phyloP scores from a whole-genome alignment of 2,113 vertebrate species.

The Callopanchax toddi region DNA sequence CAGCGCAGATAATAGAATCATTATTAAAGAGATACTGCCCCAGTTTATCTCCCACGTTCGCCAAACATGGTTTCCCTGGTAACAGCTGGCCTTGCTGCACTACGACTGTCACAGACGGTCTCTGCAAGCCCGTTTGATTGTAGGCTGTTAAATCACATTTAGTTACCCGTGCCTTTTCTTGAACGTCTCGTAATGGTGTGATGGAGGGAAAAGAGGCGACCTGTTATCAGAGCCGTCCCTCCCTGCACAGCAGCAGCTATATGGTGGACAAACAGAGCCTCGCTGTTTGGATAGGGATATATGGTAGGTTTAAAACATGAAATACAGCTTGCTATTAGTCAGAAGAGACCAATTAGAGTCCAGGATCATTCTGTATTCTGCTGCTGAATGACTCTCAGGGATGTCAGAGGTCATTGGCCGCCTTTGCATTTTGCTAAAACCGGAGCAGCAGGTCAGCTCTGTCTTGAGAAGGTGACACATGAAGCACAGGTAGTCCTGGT shows the following conservation, averaged over 20 bases:
- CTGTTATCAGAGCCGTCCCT: conserved; percentile 4
- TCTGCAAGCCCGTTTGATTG: conserved; percentile 17
- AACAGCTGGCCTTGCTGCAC: conserved; percentile 36
- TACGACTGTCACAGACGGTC: neutral
- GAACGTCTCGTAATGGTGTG: conserved; percentile 7
- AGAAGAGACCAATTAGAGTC: neutral
- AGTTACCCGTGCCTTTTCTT: conserved; percentile 11
- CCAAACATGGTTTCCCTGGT: conserved; percentile 60
- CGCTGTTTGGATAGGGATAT: conserved; percentile 42
- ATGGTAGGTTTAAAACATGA: conserved; percentile 18
- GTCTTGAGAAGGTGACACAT: conserved; percentile 1
- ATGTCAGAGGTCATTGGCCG: neutral
- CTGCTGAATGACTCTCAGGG: conserved; percentile 3
- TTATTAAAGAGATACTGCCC: conserved; percentile 56
- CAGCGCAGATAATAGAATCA: conserved; percentile 68
- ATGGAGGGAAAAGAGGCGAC: conserved; percentile 4
- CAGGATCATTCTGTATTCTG: neutral
- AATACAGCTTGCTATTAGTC: neutral
- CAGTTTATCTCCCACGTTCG: conserved; percentile 51
- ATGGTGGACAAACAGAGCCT: conserved; percentile 44
- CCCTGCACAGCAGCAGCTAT: conserved; percentile 15
- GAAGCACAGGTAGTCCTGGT: conserved; percentile 8
- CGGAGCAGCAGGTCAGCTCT: conserved; percentile 5
- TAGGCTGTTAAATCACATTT: conserved; percentile 41
- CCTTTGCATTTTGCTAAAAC: conserved; percentile 11